Percentiles rank a stretch among this genome's conserved stretches.
These are phyloP conservation scores for Maccullochella peelii DNA, from an alignment of 2,113 vertebrate species.

Conservation along the genomic window DNA sequence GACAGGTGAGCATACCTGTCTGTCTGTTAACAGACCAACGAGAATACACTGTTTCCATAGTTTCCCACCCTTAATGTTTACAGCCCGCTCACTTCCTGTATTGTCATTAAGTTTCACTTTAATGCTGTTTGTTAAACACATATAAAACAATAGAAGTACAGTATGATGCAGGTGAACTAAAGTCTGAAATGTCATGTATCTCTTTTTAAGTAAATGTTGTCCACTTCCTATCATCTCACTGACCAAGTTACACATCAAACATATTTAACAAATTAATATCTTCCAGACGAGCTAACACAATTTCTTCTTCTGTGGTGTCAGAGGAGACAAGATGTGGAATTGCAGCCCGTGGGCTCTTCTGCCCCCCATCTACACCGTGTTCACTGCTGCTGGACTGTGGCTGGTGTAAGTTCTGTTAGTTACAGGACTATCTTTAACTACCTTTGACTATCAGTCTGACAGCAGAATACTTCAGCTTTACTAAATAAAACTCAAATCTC, in stretches of 20 bases:
- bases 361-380: constrained; percentile 87
- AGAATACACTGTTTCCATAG: neutral
- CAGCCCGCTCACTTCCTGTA: neutral
- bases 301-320: constrained; percentile 22
- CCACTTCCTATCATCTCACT: neutral
- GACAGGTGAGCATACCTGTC: neutral
- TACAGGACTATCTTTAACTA: too few relatives aligned
- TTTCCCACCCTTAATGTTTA: neutral
- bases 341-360: constrained; percentile 92
- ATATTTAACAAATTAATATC: neutral
- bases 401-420: constrained; percentile 88
- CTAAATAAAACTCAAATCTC: neutral
- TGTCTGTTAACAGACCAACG: neutral
- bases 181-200: neutral
- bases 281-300: neutral
- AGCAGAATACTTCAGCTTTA: neutral
- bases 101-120: neutral
- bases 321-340: constrained; percentile 78
- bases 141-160: neutral
- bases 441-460: neutral
- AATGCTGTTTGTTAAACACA: neutral
- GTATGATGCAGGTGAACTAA: neutral
- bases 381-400: constrained; percentile 91
- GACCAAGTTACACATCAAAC: too few relatives aligned
- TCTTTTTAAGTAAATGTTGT: neutral